A percentile compares a stretch with the other conserved stretches of the same genome.
Evolutionary conservation across 2,797 vertebrate species (phyloP).

Genomic region (Echeneis naucrates): DNA sequence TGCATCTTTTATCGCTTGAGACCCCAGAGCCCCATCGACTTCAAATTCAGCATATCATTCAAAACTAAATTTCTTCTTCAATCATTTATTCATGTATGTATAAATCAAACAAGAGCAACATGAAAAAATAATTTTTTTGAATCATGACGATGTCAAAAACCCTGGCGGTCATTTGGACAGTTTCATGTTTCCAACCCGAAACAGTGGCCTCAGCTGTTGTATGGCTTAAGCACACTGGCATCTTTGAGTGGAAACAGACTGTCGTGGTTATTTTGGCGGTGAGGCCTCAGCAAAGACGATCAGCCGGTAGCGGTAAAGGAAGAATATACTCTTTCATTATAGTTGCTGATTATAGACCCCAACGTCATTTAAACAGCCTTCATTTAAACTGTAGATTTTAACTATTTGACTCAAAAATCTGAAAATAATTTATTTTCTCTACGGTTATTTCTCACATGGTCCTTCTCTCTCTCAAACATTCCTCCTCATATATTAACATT

Average conservation of each 20-base stretch:
- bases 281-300: neutral
- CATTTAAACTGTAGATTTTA: slow-evolving; percentile 23
- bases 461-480: slow-evolving; percentile 25
- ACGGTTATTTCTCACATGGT: neutral
- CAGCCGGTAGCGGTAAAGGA: neutral
- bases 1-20: too few relatives aligned
- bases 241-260: neutral
- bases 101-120: slow-evolving; percentile 56
- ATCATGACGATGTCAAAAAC: slow-evolving; percentile 14
- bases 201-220: neutral
- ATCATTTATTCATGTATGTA: slow-evolving; percentile 63
- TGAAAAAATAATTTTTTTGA: slow-evolving; percentile 35
- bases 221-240: neutral
- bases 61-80: slow-evolving; percentile 32
- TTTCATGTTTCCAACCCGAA: neutral
- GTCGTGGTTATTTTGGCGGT: neutral
- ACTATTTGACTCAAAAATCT: slow-evolving; percentile 17
- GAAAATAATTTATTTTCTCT: slow-evolving; percentile 5
- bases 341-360: slow-evolving; percentile 28
- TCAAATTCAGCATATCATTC: slow-evolving; percentile 1
- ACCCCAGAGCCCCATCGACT: too few relatives aligned
- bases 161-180: slow-evolving; percentile 2
- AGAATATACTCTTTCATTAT: slow-evolving; percentile 13
- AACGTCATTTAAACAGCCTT: slow-evolving; percentile 10
- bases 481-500: slow-evolving; percentile 61